phyloP scores from a whole-genome alignment of 2,888 invertebrate genomes.

The Dioctria rufipes region DNA sequence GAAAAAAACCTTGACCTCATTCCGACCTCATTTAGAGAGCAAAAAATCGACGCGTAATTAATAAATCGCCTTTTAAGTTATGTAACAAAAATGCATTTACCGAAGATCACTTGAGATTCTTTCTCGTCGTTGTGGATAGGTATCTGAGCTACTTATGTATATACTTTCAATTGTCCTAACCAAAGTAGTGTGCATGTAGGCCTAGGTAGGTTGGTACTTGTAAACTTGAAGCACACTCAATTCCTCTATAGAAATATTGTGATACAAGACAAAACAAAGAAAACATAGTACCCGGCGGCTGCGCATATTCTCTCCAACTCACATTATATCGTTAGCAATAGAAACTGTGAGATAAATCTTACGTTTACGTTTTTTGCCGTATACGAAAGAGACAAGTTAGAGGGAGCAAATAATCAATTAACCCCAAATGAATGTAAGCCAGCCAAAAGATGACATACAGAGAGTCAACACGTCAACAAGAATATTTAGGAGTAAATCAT shows the following conservation, averaged over 20 bases:
- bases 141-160: neutral
- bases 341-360: neutral
- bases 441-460: neutral
- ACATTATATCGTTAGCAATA: constrained; percentile 19
- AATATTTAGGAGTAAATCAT: too few species aligned
- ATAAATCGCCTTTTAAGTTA: constrained; percentile 7
- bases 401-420: constrained; percentile 41
- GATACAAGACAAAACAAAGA: neutral
- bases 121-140: neutral
- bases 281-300: neutral
- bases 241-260: too few species aligned
- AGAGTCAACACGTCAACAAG: neutral
- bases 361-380: too few species aligned
- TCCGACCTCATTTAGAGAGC: neutral
- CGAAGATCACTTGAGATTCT: constrained; percentile 8
- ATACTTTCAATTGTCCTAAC: constrained; percentile 17
- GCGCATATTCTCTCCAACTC: constrained; percentile 31
- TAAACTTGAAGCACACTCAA: too few species aligned
- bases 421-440: constrained; percentile 29
- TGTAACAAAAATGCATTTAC: too few species aligned
- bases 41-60: neutral
- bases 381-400: neutral
- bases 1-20: constrained; percentile 27
- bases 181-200: neutral
- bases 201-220: neutral